These are phyloP conservation scores for cattle (Bos taurus) DNA, from an alignment of 2,113 vertebrate genomes.

Conservation along the genomic window DNA sequence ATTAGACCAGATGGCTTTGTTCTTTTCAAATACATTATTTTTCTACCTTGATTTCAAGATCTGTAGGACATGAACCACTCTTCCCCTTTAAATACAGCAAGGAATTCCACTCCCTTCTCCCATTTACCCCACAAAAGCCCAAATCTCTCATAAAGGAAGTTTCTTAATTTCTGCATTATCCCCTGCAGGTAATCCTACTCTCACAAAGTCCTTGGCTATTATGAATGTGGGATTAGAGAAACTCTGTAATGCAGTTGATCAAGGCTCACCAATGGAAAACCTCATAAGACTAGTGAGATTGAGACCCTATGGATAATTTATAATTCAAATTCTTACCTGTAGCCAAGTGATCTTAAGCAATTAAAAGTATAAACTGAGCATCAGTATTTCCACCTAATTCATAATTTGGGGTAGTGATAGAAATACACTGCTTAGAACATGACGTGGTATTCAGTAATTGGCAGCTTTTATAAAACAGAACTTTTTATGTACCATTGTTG, in stretches of 20 bases:
- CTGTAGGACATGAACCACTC: not conserved
- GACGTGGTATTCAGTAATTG: not conserved
- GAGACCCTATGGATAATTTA: not conserved
- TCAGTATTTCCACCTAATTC: not conserved
- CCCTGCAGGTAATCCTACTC: not conserved
- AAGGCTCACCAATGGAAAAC: not conserved
- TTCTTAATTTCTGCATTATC: not conserved
- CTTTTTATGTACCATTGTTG: not conserved
- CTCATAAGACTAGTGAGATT: not conserved
- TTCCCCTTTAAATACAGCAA: not conserved
- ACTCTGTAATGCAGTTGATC: not conserved
- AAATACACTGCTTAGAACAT: conserved; percentile 1
- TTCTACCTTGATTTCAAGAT: conserved; percentile 3
- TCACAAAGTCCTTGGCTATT: not conserved
- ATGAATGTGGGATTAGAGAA: not conserved
- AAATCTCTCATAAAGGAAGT: not conserved
- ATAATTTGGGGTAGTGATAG: conserved; percentile 1
- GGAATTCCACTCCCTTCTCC: not conserved
- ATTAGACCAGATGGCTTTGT: not conserved
- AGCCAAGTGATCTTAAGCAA: not conserved
- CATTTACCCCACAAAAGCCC: not conserved
- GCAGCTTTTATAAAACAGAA: conserved; percentile 7
- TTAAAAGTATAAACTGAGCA: not conserved
- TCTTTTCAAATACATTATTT: not conserved
- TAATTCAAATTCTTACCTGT: conserved; percentile 25